Conservation (phyloP, 2,888 invertebrate species). For the Catotricha subobsoleta region DNA sequence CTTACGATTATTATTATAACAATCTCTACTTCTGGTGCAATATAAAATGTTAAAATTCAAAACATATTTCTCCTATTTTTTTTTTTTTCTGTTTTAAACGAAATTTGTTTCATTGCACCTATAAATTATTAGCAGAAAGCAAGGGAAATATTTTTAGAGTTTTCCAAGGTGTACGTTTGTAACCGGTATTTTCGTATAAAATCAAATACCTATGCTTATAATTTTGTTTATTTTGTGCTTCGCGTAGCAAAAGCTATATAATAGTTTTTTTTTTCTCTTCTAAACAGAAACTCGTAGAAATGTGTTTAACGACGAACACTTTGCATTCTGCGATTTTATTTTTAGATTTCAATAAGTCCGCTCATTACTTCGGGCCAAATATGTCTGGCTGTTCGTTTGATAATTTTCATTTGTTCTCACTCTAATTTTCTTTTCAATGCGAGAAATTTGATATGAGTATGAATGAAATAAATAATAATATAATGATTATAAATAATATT, state of each 20-base stretch:
- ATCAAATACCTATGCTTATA: neutral
- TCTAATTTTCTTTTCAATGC: neutral
- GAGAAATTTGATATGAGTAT: conserved; percentile 6
- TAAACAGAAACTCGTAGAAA: too few relatives aligned
- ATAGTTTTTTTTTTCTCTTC: neutral
- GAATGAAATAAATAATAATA: neutral
- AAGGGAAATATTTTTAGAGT: neutral
- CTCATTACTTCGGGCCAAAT: conserved; percentile 25
- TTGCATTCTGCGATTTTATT: conserved; percentile 10
- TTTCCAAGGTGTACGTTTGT: neutral
- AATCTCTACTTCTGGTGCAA: too few relatives aligned
- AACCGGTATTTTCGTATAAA: neutral
- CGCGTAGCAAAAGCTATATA: too few relatives aligned
- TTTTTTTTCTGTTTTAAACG: too few relatives aligned
- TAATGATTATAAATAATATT: too few relatives aligned
- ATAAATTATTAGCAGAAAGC: neutral
- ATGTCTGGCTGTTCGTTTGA: conserved; percentile 19
- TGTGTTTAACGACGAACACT: too few relatives aligned
- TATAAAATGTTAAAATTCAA: too few relatives aligned
- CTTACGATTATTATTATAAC: too few relatives aligned
- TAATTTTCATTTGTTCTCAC: conserved; percentile 1
- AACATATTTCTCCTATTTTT: too few relatives aligned
- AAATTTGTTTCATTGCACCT: too few relatives aligned
- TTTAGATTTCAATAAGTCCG: conserved; percentile 12
- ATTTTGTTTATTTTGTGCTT: neutral